These are phyloP conservation scores for Takifugu rubripes DNA, from an alignment of 2,797 vertebrate genomes.

Conservation along the genomic window DNA sequence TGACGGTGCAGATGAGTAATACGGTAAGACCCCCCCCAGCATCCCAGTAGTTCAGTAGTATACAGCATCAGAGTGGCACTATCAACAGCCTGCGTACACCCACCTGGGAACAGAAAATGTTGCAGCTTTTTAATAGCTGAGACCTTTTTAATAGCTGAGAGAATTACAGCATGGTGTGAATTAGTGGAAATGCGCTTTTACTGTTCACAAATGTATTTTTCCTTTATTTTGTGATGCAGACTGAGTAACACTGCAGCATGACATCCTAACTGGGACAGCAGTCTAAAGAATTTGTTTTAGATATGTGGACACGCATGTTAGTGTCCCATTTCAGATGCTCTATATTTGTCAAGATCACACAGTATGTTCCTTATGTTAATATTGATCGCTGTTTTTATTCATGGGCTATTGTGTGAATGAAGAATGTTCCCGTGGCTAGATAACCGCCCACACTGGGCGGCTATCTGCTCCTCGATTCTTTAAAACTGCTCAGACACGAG, in stretches of 20 bases:
- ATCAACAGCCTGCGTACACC: conserved; percentile 28
- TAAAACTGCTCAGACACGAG: conserved; percentile 23
- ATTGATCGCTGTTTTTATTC: conserved; percentile 1
- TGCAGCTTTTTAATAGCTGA: conserved; percentile 9
- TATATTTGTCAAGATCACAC: too few species aligned
- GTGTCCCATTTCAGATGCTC: too few species aligned
- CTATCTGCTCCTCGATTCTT: conserved; percentile 31
- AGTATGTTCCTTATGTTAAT: too few species aligned
- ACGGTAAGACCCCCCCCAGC: conserved; percentile 59
- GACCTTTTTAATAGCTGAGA: background rate
- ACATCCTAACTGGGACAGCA: conserved; percentile 23
- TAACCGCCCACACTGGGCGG: conserved; percentile 37
- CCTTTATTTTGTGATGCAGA: conserved; percentile 1
- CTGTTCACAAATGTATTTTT: background rate
- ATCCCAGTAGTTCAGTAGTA: conserved; percentile 41
- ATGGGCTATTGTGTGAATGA: conserved; percentile 10
- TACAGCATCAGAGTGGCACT: conserved; percentile 10
- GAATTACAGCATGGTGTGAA: conserved; percentile 4
- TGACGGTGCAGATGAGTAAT: conserved; percentile 45
- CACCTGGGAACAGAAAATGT: conserved; percentile 9
- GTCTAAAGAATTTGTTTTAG: conserved; percentile 18
- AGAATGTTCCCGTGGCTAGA: conserved; percentile 18
- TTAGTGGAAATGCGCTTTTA: background rate
- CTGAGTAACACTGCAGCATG: conserved; percentile 13
- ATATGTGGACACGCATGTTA: too few species aligned